Evolutionary conservation across 2,113 vertebrate genomes (phyloP), one percentile per base, ranked within the genome.

Genomic region (Hoplias malabaricus): DNA sequence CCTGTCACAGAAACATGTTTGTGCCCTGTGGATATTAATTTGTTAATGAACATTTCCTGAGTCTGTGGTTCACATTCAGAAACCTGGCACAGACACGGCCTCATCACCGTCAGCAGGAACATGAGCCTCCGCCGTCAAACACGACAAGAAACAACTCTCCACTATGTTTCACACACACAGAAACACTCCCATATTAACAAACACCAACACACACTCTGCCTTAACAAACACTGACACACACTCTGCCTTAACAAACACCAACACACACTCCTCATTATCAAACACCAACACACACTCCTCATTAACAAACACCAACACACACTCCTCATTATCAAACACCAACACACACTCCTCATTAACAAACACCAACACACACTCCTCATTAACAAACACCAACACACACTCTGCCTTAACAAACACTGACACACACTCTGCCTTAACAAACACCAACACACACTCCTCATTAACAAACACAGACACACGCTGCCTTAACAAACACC

Each of bases 51-150:
- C 79, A 80, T 87, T 85, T 87, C 81, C 56, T 76, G 69, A 62
- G 83, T 54, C 75, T 84, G 88, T 29, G 80, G 83, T 78, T 85
- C 67, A 79, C 76, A 79, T 77, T 84, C 29, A 56, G 66, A 56
- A 83, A 68, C 59, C 71, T 82, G 83, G 83, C 78, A 83, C 75
- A 84, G 87, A 83, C 54, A 66, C 54, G 83, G 63, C 78, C 59
- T 72, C n/a, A 78, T 85, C 86, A 83, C 80, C 83, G 82, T 80
- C 76, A 73, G 85, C 86, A 89, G 79, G 89, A 84, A 84, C 77
- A 83, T 66, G 69, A 83, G 82, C 82, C 80, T 79, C 76, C 79
- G 69, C 59, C 75, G n/a, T n/a, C n/a, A n/a, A n/a, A n/a, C n/a
- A n/a, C n/a, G n/a, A n/a, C n/a, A n/a, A n/a, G n/a, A n/a, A n/a